A percentile compares a stretch with the other conserved stretches of the same genome.
These are phyloP conservation scores for Cossypha polioptera DNA, from an alignment of 2,797 vertebrate genomes.

Conservation along the genomic window DNA sequence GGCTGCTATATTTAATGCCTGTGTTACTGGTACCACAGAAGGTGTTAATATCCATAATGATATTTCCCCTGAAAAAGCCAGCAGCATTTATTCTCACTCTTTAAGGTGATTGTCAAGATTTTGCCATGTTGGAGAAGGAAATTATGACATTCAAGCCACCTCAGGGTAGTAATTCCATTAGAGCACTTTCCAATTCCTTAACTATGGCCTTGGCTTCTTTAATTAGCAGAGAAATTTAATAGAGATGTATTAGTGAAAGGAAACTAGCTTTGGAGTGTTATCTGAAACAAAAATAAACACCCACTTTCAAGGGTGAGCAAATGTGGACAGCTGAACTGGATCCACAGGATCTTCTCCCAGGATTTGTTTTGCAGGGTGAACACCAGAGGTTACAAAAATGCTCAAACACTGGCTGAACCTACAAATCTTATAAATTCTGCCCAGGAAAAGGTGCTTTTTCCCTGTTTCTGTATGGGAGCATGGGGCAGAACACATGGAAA, in stretches of 20 bases:
- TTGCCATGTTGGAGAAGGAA: not conserved
- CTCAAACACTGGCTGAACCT: not conserved
- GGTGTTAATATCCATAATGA: conserved; percentile 30
- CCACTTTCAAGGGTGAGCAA: not conserved
- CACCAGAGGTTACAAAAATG: not conserved
- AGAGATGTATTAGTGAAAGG: not conserved
- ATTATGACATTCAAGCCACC: conserved; percentile 2
- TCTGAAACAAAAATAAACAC: not conserved
- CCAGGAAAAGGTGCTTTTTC: not conserved
- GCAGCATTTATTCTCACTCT: not conserved
- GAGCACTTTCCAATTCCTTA: conserved; percentile 1
- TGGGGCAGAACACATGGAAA: not conserved
- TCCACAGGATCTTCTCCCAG: not conserved
- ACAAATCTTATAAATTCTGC: not conserved
- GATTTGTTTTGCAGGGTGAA: not conserved
- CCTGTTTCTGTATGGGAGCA: not conserved
- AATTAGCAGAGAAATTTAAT: conserved; percentile 32
- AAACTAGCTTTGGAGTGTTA: not conserved
- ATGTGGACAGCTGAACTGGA: not conserved
- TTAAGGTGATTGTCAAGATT: conserved; percentile 19
- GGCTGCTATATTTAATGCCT: conserved; percentile 10
- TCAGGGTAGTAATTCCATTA: conserved; percentile 34
- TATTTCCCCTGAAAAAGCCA: conserved; percentile 6
- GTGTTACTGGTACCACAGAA: conserved; percentile 25
- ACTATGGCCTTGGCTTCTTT: not conserved